A percentile compares a stretch with the other conserved stretches of the same genome.
Conservation (phyloP, 2,888 invertebrate genomes). For the Rotaria magnacalcarata region DNA sequence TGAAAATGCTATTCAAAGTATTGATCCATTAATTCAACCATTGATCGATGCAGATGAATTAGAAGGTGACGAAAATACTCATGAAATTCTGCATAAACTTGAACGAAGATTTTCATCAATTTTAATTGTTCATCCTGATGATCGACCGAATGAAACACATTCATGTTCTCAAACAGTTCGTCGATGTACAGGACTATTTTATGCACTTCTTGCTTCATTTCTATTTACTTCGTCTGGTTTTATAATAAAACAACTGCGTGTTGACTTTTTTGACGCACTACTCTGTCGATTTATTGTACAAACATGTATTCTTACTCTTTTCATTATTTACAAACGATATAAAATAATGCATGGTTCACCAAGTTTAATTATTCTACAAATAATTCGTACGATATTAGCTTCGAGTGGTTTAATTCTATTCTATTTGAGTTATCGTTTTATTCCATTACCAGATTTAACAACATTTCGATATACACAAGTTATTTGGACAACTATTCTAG, state of each 20-base stretch:
- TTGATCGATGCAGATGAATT: constrained; percentile 21
- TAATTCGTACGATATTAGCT: neutral
- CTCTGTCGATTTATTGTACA: constrained; percentile 8
- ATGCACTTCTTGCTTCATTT: constrained; percentile 4
- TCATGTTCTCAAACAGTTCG: neutral
- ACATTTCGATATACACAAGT: constrained; percentile 30
- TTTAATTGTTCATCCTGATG: neutral
- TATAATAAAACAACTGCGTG: constrained; percentile 5
- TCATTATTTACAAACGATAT: constrained; percentile 12
- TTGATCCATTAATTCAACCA: constrained; percentile 30
- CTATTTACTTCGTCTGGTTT: neutral
- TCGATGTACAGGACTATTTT: neutral
- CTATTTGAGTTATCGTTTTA: constrained; percentile 33
- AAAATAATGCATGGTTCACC: neutral
- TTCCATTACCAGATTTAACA: constrained; percentile 26
- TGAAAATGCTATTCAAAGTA: neutral
- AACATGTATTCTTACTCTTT: neutral
- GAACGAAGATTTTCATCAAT: neutral
- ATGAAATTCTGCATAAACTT: neutral
- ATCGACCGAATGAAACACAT: neutral
- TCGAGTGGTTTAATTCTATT: constrained; percentile 1
- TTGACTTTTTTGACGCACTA: neutral
- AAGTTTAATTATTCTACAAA: constrained; percentile 4
- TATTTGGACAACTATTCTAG: neutral
- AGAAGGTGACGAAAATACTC: neutral